A percentile compares a stretch with the other conserved stretches of the same genome.
Evolutionary conservation across 2,797 vertebrate genomes (phyloP).

Genomic region (Bradypus variegatus): DNA sequence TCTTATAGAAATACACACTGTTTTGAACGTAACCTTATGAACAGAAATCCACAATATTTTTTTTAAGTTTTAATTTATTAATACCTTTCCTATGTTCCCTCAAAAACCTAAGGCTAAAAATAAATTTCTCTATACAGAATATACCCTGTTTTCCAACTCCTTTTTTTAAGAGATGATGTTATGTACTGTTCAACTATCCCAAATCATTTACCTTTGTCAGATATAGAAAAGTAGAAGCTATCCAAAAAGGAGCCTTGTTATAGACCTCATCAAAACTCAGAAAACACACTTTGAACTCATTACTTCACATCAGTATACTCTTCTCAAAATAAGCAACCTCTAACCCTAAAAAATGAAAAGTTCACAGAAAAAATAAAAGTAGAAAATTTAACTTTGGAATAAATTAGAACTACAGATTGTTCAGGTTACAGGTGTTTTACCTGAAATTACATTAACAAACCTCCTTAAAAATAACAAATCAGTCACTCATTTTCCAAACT

Average conservation of each 20-base stretch:
- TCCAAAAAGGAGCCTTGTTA: slow-evolving; percentile 6
- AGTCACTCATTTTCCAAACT: neutral
- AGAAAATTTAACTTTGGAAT: slow-evolving; percentile 1
- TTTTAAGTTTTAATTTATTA: slow-evolving; percentile 3
- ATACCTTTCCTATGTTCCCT: neutral
- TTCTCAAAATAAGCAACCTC: slow-evolving; percentile 18
- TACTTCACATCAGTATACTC: neutral
- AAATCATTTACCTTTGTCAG: neutral
- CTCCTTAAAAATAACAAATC: slow-evolving; percentile 2
- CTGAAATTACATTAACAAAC: neutral
- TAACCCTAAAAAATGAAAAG: neutral
- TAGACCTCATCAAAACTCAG: neutral
- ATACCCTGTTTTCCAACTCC: neutral
- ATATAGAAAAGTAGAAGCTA: neutral
- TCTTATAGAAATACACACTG: neutral
- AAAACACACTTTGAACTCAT: neutral
- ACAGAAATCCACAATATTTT: neutral
- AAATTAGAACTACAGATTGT: neutral
- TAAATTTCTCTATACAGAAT: neutral
- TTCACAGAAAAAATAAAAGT: neutral
- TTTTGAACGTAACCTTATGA: neutral
- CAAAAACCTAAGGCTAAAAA: slow-evolving; percentile 19
- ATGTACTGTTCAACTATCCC: neutral
- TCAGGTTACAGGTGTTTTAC: neutral
- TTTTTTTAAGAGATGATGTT: neutral